Evolutionary conservation across 23 tunicate species (phyloP).

Genomic region (Pegea sp.): DNA sequence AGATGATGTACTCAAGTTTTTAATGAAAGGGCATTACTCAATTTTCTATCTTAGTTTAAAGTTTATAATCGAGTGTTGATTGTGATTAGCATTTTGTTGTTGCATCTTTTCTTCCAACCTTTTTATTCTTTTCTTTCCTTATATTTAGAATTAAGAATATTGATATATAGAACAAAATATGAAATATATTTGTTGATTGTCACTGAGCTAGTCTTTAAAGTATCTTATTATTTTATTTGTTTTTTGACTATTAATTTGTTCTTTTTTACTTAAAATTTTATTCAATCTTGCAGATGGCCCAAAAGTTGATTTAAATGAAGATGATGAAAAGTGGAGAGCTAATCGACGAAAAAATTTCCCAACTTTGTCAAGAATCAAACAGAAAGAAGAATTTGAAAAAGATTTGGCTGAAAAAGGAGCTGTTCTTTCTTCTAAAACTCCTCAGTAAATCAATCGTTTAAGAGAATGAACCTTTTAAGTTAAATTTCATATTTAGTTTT

Average conservation of each 20-base stretch:
- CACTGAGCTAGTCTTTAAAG: not conserved
- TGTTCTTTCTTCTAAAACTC: conserved; percentile 20
- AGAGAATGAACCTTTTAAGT: no score
- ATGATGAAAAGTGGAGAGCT: conserved; percentile 54
- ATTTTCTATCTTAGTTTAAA: no score
- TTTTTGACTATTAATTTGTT: conserved; percentile 2
- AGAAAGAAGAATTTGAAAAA: conserved; percentile 9
- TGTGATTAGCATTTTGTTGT: no score
- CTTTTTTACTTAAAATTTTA: conserved; percentile 1
- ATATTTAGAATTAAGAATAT: no score
- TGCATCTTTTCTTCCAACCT: no score
- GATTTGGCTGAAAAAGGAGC: conserved; percentile 18
- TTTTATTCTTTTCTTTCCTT: no score
- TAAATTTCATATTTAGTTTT: no score
- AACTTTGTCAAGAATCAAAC: conserved; percentile 13
- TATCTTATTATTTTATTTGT: not conserved
- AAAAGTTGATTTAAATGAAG: conserved; percentile 40
- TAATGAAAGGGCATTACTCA: no score
- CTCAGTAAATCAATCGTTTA: no score
- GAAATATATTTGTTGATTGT: not conserved
- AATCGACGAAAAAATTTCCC: conserved; percentile 72
- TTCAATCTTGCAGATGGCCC: conserved; percentile 18
- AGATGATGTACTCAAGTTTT: no score
- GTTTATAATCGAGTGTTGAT: no score
- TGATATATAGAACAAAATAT: no score